phyloP scores from a whole-genome alignment of 2,113 vertebrate genomes.

The Hystrix cristata region DNA sequence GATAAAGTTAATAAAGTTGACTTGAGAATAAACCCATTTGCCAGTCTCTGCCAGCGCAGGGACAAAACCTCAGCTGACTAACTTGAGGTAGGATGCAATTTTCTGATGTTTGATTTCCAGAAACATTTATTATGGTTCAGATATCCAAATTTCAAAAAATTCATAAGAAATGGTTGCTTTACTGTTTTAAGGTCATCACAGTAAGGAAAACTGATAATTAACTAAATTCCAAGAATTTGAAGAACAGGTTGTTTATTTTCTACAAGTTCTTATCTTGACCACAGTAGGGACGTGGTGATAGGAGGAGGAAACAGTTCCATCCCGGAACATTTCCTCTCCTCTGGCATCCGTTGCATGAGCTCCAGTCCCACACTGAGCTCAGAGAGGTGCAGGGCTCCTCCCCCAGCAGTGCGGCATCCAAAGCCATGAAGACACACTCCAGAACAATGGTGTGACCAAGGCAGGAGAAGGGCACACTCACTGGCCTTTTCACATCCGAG shows the following conservation, averaged over 20 bases:
- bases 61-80: not conserved
- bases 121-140: not conserved
- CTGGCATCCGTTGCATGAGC: not conserved
- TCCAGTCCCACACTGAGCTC: not conserved
- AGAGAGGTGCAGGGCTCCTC: not conserved
- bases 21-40: not conserved
- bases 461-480: not conserved
- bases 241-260: not conserved
- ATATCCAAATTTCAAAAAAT: not conserved
- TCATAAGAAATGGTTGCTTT: slow-evolving; percentile 13
- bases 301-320: not conserved
- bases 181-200: not conserved
- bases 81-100: too few species aligned
- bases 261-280: not conserved
- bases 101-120: not conserved
- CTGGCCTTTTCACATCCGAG: not conserved
- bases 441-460: not conserved
- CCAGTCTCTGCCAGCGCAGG: not conserved
- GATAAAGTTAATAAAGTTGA: not conserved
- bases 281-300: not conserved
- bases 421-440: not conserved
- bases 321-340: too few species aligned
- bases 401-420: not conserved
- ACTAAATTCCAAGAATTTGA: slow-evolving; percentile 10
- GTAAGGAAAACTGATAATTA: not conserved